These are phyloP conservation scores for Pelagia noctiluca DNA, from an alignment of 30 jellyfish, hydroid and myxozoan species.

Conservation along the genomic window DNA sequence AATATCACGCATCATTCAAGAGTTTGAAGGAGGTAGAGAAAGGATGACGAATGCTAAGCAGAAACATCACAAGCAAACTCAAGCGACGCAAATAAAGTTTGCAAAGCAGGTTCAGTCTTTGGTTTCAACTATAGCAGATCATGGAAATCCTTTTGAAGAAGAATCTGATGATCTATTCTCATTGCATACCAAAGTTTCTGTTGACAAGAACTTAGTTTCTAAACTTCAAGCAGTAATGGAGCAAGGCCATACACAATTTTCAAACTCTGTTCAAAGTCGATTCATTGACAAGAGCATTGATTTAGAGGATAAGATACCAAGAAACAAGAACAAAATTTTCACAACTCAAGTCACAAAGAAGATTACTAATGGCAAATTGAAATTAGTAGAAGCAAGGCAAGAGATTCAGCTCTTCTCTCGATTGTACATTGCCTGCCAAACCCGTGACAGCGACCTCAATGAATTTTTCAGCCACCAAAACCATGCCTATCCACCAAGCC, in stretches of 20 bases:
- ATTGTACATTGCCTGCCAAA: constrained; percentile 68
- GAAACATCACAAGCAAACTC: constrained; percentile 60
- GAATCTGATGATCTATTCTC: constrained; percentile 51
- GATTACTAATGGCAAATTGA: constrained; percentile 18
- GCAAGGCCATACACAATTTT: constrained; percentile 34
- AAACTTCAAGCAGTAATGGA: constrained; percentile 17
- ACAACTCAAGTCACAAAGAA: constrained; percentile 51
- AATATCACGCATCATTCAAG: constrained; percentile 29
- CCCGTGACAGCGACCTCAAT: constrained; percentile 62
- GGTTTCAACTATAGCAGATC: constrained; percentile 10
- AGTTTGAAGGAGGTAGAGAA: constrained; percentile 44
- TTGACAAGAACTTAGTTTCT: constrained; percentile 2
- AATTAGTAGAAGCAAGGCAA: constrained; percentile 12
- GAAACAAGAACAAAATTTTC: constrained; percentile 10
- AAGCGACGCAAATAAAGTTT: constrained; percentile 34
- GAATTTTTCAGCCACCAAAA: constrained; percentile 54
- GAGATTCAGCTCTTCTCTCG: constrained; percentile 54
- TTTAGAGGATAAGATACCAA: constrained; percentile 38
- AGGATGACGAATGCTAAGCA: background rate
- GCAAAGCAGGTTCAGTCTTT: constrained; percentile 47
- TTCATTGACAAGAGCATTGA: constrained; percentile 24
- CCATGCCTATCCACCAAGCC: constrained; percentile 62
- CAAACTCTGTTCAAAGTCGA: constrained; percentile 20
- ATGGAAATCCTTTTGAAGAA: constrained; percentile 72
- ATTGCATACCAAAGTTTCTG: constrained; percentile 33